Percentiles rank a stretch among this genome's conserved stretches.
These are phyloP conservation scores for Rhinolophus ferrumequinum DNA, from an alignment of 2,113 vertebrate genomes.

Conservation along the genomic window DNA sequence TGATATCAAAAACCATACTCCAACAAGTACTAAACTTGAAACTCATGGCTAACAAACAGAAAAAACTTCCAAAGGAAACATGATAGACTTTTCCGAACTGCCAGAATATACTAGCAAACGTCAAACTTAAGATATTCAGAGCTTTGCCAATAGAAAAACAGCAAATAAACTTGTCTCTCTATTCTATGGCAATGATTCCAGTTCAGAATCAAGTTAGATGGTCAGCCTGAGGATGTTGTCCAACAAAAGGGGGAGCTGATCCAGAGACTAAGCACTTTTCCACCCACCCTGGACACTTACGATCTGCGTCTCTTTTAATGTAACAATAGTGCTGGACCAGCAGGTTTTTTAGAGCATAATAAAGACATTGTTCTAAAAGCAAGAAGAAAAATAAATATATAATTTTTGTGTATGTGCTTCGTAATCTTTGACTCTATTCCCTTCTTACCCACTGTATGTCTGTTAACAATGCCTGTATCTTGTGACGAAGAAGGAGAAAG, in stretches of 20 bases:
- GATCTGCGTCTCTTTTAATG: background rate
- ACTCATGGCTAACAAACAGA: background rate
- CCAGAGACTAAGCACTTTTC: background rate
- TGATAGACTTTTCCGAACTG: background rate
- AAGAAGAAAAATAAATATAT: background rate
- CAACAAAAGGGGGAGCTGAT: background rate
- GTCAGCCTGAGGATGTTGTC: background rate
- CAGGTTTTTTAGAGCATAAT: background rate
- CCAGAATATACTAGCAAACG: background rate
- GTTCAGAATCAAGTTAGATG: conserved; percentile 19
- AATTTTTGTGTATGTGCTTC: background rate
- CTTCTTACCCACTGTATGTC: background rate
- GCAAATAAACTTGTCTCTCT: background rate
- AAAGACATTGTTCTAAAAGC: background rate
- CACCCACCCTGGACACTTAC: background rate
- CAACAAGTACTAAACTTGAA: background rate
- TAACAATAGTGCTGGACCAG: background rate
- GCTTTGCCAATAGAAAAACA: background rate
- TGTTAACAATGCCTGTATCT: background rate
- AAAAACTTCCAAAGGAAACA: background rate
- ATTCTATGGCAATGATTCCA: background rate
- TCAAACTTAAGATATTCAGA: background rate
- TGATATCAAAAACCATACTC: background rate
- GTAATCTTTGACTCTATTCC: background rate
- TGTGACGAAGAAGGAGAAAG: background rate